Evolutionary conservation across 30 jellyfish, hydroid and myxozoan genomes (phyloP).

Genomic region (Aurelia coerulea): DNA sequence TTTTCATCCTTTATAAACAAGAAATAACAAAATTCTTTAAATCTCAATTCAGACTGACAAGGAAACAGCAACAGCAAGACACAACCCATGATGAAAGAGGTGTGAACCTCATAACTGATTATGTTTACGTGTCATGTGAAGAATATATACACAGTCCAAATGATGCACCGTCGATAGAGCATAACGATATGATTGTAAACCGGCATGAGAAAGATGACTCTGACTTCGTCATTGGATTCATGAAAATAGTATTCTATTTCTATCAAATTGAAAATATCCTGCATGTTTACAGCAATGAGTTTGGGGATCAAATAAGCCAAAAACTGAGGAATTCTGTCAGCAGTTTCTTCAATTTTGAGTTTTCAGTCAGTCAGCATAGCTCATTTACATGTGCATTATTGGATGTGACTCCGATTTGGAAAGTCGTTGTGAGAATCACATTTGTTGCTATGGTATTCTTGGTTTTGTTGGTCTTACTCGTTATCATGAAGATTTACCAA

Average conservation of each 20-base stretch:
- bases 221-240: conserved; percentile 9
- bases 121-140: neutral
- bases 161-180: neutral
- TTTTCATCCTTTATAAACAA: neutral
- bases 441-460: conserved; percentile 2
- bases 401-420: conserved; percentile 13
- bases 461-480: neutral
- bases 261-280: conserved; percentile 45
- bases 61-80: neutral
- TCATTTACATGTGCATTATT: conserved; percentile 4
- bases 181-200: neutral
- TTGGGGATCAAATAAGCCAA: neutral
- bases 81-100: neutral
- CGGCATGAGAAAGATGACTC: neutral
- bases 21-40: neutral
- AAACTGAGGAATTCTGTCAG: neutral
- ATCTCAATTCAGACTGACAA: neutral
- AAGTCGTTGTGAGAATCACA: neutral
- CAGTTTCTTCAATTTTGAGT: conserved; percentile 28
- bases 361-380: neutral
- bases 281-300: neutral
- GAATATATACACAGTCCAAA: too few species aligned
- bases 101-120: neutral
- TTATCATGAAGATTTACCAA: neutral
- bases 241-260: conserved; percentile 41